These are phyloP conservation scores for Malthinus flaveolus DNA, from an alignment of 2,888 invertebrate genomes.

Conservation along the genomic window DNA sequence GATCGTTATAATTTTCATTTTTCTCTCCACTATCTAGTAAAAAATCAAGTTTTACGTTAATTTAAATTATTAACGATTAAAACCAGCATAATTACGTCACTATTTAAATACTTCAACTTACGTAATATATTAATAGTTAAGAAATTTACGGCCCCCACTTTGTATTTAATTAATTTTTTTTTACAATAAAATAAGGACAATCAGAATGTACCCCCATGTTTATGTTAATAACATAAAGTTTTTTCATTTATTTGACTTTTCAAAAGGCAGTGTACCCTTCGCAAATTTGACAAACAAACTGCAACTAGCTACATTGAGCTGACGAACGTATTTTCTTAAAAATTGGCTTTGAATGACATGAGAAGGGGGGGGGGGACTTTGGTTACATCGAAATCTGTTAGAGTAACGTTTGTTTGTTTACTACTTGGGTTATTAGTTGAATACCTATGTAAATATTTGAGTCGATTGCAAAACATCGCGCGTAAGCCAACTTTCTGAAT, in stretches of 20 bases:
- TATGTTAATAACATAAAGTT: too few relatives aligned
- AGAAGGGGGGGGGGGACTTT: too few relatives aligned
- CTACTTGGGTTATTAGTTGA: slow-evolving; percentile 13
- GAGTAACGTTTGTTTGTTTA: slow-evolving; percentile 8
- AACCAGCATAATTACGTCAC: slow-evolving; percentile 2
- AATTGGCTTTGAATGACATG: too few relatives aligned
- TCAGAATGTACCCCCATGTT: too few relatives aligned
- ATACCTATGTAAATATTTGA: slow-evolving; percentile 23
- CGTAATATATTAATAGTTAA: background rate
- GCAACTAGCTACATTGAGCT: too few relatives aligned
- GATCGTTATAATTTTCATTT: background rate
- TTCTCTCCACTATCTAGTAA: background rate
- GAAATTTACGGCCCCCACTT: background rate
- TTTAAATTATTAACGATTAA: slow-evolving; percentile 4
- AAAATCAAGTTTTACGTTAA: slow-evolving; percentile 3
- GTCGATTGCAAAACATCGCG: slow-evolving; percentile 25
- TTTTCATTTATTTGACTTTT: too few relatives aligned
- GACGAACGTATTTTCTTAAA: too few relatives aligned
- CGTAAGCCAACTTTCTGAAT: slow-evolving; percentile 29
- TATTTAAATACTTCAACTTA: slow-evolving; percentile 2
- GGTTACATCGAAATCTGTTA: background rate
- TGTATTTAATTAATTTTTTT: too few relatives aligned
- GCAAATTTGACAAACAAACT: too few relatives aligned
- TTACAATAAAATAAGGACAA: too few relatives aligned
- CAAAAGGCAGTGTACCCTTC: too few relatives aligned